Evolutionary conservation across 2,113 vertebrate genomes (phyloP).

Genomic region (Sphyrna mokarran): DNA sequence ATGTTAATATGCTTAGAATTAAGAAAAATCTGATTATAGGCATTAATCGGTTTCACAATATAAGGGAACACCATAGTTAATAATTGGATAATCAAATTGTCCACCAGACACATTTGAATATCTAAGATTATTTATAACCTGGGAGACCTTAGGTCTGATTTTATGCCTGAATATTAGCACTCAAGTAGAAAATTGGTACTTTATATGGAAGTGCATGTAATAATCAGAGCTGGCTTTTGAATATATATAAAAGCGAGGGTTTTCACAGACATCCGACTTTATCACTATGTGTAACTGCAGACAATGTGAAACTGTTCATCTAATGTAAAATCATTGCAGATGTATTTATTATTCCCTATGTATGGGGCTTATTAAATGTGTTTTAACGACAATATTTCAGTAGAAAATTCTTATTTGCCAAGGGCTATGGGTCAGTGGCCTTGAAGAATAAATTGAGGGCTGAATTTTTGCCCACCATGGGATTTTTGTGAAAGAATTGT

Average conservation of each 20-base stretch:
- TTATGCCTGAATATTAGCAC: constrained; percentile 6
- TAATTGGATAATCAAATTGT: background rate
- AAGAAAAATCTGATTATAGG: background rate
- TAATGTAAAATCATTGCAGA: background rate
- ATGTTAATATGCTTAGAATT: background rate
- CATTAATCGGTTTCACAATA: background rate
- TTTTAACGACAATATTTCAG: background rate
- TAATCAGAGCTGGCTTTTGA: background rate
- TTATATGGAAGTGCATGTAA: background rate
- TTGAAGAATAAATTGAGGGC: too few relatives aligned
- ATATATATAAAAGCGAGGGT: background rate
- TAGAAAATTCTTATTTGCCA: too few relatives aligned
- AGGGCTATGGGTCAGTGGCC: too few relatives aligned
- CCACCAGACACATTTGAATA: background rate
- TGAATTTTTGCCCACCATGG: too few relatives aligned
- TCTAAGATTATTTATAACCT: constrained; percentile 18
- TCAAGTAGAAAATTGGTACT: constrained; percentile 25
- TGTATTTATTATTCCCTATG: background rate
- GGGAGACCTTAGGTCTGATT: background rate
- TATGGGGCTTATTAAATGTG: background rate
- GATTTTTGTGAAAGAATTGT: background rate
- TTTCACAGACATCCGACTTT: background rate
- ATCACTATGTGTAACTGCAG: background rate
- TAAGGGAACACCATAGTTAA: background rate
- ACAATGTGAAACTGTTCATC: background rate